Evolutionary conservation across 2,888 invertebrate genomes (phyloP), one percentile per base, ranked within the genome.

Genomic region (Andricus quercusramuli): DNA sequence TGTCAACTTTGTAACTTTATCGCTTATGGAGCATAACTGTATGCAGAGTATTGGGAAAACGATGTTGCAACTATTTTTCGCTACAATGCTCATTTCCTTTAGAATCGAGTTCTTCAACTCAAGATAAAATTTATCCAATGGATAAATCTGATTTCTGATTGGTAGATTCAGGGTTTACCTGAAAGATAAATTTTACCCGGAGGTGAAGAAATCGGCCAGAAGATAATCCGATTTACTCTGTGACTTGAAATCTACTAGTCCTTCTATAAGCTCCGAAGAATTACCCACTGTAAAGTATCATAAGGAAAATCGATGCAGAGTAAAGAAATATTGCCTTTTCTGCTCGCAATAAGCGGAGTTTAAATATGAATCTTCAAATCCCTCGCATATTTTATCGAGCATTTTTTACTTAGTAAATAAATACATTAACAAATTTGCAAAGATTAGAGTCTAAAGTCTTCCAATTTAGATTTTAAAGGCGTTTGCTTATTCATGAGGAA

Each of bases 171-270:
- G 74, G 74, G 32, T 74, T 74, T 59, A 37, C 56, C 56, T 59
- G 56, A 2, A n/a, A 74, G 56, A 74, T 59, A 56, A 74, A 74
- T 74, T 74, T 74, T 74, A 74, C 59, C 74, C 74, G 22, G n/a
- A 74, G 74, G 74, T 74, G 74, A 74, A 59, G 74, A 74, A 74
- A 74, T 74, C 74, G 74, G 74, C 56, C 56, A 74, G 74, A 74
- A 64, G 74, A 74, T 74, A 74, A 74, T 74, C 56, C 74, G 74
- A 74, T 74, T 74, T 74, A 74, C 32, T 74, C 56, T 74, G 51
- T 74, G 74, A 59, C 51, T 74, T 56, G 74, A 56, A 32, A 74
- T 74, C 74, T 56, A 56, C 74, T 74, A 56, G 56, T 74, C 74
- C 56, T 74, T 74, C n/a, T 74, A 74, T 74, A 32, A 74, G 56